Conservation (phyloP, 2,113 vertebrate genomes). For the Thunnus thynnus region DNA sequence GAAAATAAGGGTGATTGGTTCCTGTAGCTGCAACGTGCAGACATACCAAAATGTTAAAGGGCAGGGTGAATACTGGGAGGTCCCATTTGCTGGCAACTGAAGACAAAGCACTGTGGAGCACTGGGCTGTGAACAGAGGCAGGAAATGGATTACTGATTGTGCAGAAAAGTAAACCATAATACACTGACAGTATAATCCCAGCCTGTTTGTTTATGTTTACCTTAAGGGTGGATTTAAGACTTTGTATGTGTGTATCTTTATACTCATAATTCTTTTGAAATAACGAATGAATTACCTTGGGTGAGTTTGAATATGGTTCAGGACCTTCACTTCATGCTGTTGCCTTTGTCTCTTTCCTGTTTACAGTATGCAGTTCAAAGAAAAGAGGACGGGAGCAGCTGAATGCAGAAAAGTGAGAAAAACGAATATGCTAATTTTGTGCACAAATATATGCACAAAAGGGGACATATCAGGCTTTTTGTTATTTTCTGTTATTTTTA, state of each 20-base stretch:
- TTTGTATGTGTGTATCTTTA: too few species aligned
- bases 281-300: neutral
- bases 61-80: slow-evolving; percentile 87
- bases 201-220: neutral
- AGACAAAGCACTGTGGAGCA: slow-evolving; percentile 86
- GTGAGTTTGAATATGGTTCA: neutral
- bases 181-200: neutral
- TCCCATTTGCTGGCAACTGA: slow-evolving; percentile 87
- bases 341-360: neutral
- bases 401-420: too few species aligned
- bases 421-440: too few species aligned
- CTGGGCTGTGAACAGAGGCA: slow-evolving; percentile 79
- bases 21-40: slow-evolving; percentile 85
- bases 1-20: slow-evolving; percentile 85
- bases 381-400: too few species aligned
- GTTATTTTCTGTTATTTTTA: too few species aligned
- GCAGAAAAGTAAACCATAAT: neutral
- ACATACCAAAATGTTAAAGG: slow-evolving; percentile 87
- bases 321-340: neutral
- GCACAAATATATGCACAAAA: too few species aligned
- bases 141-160: slow-evolving; percentile 15
- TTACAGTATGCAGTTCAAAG: neutral
- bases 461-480: too few species aligned
- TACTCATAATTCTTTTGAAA: neutral
- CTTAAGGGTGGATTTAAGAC: neutral